Conservation (phyloP, 2,797 vertebrate genomes). For the Vultur gryphus region DNA sequence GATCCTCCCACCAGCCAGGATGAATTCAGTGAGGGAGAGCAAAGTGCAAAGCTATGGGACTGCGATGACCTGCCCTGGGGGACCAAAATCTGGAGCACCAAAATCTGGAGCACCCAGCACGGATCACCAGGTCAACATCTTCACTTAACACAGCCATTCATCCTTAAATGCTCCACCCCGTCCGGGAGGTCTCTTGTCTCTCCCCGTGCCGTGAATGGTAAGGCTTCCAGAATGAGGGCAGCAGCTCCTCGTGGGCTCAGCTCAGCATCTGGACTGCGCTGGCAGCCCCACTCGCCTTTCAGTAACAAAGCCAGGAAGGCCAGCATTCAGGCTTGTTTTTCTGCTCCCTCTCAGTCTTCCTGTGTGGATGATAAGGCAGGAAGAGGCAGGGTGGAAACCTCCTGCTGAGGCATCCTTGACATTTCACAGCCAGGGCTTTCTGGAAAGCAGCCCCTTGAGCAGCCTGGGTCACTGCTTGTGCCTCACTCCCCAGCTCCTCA, state of each 20-base stretch:
- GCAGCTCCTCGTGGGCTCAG: not conserved
- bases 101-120: not conserved
- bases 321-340: not conserved
- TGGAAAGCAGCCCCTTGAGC: not conserved
- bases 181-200: not conserved
- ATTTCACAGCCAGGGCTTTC: not conserved
- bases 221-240: too few species aligned
- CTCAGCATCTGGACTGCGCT: rapidly evolving
- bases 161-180: not conserved
- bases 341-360: not conserved
- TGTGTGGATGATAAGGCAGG: not conserved
- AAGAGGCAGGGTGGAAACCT: not conserved
- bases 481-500: not conserved
- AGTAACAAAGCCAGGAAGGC: not conserved
- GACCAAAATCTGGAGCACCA: too few species aligned
- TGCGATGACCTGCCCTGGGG: not conserved
- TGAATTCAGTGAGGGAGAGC: not conserved
- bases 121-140: not conserved
- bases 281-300: not conserved
- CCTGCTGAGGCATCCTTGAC: not conserved
- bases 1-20: not conserved
- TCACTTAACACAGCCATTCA: too few species aligned
- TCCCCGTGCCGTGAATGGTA: rapidly evolving
- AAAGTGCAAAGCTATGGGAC: not conserved
- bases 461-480: not conserved